Evolutionary conservation across 2,797 vertebrate genomes (phyloP), one percentile per base, ranked within the genome.

Genomic region (Tinamus major): DNA sequence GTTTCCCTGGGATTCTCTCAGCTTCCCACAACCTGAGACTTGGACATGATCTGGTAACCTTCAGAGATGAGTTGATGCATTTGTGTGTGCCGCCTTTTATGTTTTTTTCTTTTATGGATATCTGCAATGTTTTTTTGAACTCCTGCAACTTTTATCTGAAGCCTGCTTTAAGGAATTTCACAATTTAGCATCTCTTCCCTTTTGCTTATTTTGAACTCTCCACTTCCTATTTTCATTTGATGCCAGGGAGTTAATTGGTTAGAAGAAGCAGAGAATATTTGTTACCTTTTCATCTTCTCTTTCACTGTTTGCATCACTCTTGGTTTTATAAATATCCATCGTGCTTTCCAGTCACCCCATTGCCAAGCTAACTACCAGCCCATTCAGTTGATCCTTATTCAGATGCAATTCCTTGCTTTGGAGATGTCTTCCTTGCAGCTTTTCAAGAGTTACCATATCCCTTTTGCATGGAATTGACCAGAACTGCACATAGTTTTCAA

Each of bases 141-240:
- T n/a, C 5, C 3, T 4, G 7, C 1, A 4, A 18, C 13, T 6
- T 72, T 49, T 33, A n/a, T 2, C 10, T 59, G 27, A 4, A 49
- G 4, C 6, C 6, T 67, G 9, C 42, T 74, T 62, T 33, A 19
- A 44, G 29, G 8, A 13, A 2, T 48, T 74, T 48, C 33, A 23
- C 10, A 7, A 11, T 1, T 58, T 64, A 29, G 13, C 21, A 20
- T 42, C 35, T 16, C 6, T 29, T 46, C 67, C 13, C 26, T 81
- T 56, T 9, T 18, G 5, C 19, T 76, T 44, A 2, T n/a, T 78
- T 63, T 1, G 2, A 56, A 8, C 46, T 53, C 51, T 27, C 2
- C 41, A 8, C 6, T 53, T 55, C 13, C 10, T 65, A 2, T 6
- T 59, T 72, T 17, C 8, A 33, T 72, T 76, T 44, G 3, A 42